phyloP scores from a whole-genome alignment of 2,888 invertebrate species.

The Tuberolachnus salignus region DNA sequence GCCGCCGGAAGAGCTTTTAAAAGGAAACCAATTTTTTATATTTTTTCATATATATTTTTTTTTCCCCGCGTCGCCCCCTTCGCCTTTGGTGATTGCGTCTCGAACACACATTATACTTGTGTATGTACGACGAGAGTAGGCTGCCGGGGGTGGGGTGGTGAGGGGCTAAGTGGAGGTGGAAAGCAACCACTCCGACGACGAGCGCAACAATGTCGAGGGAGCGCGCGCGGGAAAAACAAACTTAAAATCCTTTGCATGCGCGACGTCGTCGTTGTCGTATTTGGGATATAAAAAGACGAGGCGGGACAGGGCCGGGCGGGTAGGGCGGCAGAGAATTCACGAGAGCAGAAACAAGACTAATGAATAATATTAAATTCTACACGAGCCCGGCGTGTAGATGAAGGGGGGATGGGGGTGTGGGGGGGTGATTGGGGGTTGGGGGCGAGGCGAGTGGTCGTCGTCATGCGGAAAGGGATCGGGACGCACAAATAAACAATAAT shows the following conservation, averaged over 20 bases:
- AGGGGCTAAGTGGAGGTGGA: neutral
- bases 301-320: neutral
- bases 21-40: constrained; percentile 50
- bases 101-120: neutral
- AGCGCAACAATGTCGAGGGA: neutral
- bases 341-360: constrained; percentile 34
- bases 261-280: constrained; percentile 5
- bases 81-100: constrained; percentile 21
- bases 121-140: neutral
- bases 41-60: too few species aligned
- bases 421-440: neutral
- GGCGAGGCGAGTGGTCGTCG: too few species aligned
- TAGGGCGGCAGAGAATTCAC: constrained; percentile 6
- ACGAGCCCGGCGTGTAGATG: neutral
- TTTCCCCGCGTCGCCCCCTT: neutral
- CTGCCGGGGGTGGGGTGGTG: too few species aligned
- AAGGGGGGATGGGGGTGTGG: too few species aligned
- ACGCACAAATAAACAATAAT: constrained; percentile 49
- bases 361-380: constrained; percentile 51
- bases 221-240: constrained; percentile 32
- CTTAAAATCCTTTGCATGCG: constrained; percentile 35
- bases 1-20: constrained; percentile 37
- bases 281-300: constrained; percentile 32
- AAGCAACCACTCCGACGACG: neutral
- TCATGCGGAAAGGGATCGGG: constrained; percentile 5